Percentiles rank a stretch among this genome's conserved stretches.
These are phyloP conservation scores for Chamaea fasciata DNA, from an alignment of 2,113 vertebrate genomes.

Conservation along the genomic window DNA sequence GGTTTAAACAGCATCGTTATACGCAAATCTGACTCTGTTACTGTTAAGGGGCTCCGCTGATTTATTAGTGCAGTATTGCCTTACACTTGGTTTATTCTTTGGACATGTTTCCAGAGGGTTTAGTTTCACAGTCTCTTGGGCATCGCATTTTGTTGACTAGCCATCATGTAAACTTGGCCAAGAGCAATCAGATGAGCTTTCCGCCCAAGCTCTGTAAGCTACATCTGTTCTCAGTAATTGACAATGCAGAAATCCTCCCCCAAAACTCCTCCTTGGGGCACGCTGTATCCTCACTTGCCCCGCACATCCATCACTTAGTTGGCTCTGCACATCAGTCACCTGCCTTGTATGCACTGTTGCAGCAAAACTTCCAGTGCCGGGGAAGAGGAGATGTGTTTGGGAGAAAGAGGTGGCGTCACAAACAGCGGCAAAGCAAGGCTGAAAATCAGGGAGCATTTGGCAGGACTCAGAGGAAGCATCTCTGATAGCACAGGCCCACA, in stretches of 20 bases:
- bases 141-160: conserved; percentile 42
- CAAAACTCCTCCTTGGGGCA: not conserved
- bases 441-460: not conserved
- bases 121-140: conserved; percentile 46
- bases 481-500: not conserved
- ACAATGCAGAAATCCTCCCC: not conserved
- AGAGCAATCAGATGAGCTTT: conserved; percentile 38
- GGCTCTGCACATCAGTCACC: not conserved
- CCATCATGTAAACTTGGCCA: conserved; percentile 38
- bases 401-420: not conserved
- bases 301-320: not conserved
- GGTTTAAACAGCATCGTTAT: not conserved
- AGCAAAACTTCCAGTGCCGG: not conserved
- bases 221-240: conserved; percentile 40
- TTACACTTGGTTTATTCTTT: conserved; percentile 38
- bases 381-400: not conserved
- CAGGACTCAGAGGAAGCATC: not conserved
- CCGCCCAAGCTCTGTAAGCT: not conserved
- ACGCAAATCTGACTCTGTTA: conserved; percentile 14
- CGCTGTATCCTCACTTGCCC: not conserved
- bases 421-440: not conserved
- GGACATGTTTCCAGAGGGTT: conserved; percentile 43
- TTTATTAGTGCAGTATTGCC: conserved; percentile 33
- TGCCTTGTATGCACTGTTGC: not conserved
- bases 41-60: not conserved